A percentile compares a stretch with the other conserved stretches of the same genome.
Evolutionary conservation across 2,113 vertebrate genomes (phyloP).

Genomic region (Crocuta crocuta): DNA sequence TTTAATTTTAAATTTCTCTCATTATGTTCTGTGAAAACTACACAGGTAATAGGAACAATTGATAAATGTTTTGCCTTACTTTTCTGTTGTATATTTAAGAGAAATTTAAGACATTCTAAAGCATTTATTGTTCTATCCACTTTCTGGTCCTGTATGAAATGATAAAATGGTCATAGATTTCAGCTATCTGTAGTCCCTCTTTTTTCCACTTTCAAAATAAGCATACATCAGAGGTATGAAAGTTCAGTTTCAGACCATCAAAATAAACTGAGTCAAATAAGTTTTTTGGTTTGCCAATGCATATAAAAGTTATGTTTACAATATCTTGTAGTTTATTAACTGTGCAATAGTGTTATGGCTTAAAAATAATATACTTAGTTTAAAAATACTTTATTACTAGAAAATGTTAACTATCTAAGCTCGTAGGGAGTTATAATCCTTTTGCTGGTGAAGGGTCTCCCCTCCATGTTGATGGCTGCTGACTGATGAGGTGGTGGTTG

Average conservation of each 20-base stretch:
- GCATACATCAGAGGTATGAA: not conserved
- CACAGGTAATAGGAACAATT: not conserved
- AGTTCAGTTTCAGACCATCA: not conserved
- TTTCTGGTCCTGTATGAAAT: not conserved
- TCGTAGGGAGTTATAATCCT: not conserved
- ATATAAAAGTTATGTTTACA: not conserved
- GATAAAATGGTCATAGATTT: not conserved
- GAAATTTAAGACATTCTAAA: not conserved
- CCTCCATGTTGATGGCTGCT: not conserved
- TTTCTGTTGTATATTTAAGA: conserved; percentile 3
- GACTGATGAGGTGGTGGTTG: not conserved
- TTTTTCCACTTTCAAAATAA: not conserved
- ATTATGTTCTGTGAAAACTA: not conserved
- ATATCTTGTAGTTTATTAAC: not conserved
- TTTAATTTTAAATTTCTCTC: not conserved
- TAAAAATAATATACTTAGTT: not conserved
- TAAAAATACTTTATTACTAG: not conserved
- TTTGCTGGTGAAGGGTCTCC: not conserved
- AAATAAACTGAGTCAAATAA: not conserved
- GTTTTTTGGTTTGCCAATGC: not conserved
- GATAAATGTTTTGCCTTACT: not conserved
- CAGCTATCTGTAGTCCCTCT: not conserved
- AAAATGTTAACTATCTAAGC: not conserved
- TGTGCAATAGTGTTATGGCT: not conserved
- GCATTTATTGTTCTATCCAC: not conserved